These are phyloP conservation scores for Phycodurus eques DNA, from an alignment of 2,113 vertebrate genomes.

Conservation along the genomic window DNA sequence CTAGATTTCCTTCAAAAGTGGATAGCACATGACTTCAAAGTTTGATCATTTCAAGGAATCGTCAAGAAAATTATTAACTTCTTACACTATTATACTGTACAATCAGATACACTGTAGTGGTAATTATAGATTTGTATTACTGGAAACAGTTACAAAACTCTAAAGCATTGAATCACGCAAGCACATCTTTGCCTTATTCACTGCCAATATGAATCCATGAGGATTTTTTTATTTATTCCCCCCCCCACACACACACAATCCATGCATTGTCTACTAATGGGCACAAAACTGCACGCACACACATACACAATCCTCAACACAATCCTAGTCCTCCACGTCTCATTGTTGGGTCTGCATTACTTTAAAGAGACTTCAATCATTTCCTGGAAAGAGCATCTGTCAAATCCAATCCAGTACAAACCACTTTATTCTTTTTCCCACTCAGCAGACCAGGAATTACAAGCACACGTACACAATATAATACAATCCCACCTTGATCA, in stretches of 20 bases:
- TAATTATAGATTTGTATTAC: background rate
- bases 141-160: background rate
- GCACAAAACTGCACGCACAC: conserved; percentile 17
- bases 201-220: conserved; percentile 10
- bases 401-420: conserved; percentile 64
- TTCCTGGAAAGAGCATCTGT: conserved; percentile 55
- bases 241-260: too few relatives aligned
- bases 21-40: too few relatives aligned
- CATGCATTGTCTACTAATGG: conserved; percentile 13
- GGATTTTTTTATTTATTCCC: too few relatives aligned
- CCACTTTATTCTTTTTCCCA: conserved; percentile 51
- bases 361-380: conserved; percentile 49
- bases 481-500: conserved; percentile 40
- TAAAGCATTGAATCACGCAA: background rate
- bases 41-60: too few relatives aligned
- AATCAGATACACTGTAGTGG: background rate
- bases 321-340: background rate
- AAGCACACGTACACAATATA: conserved; percentile 21
- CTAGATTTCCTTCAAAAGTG: too few relatives aligned
- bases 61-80: too few relatives aligned
- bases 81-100: too few relatives aligned
- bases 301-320: conserved; percentile 21
- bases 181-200: conserved; percentile 9
- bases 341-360: conserved; percentile 24
- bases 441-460: conserved; percentile 38